Conservation (phyloP, 2,797 vertebrate genomes). For the Garrulus glandarius region DNA sequence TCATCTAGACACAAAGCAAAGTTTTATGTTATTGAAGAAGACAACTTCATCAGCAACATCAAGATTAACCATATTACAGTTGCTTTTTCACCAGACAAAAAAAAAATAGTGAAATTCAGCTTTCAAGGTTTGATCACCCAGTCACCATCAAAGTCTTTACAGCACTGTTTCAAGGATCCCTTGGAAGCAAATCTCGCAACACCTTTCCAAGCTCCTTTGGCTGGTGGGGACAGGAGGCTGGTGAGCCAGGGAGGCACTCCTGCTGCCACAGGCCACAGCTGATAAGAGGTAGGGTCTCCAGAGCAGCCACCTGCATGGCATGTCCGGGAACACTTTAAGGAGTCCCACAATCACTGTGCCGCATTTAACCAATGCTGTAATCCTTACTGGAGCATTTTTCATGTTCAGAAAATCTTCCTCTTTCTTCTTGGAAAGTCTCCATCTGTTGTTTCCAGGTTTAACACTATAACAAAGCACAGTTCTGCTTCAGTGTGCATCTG, state of each 20-base stretch:
- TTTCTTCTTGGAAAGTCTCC: not conserved
- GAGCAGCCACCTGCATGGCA: fast-evolving
- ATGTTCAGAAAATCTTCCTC: not conserved
- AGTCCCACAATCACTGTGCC: not conserved
- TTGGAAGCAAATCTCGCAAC: not conserved
- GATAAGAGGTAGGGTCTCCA: not conserved
- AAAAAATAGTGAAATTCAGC: too few species aligned
- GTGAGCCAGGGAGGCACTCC: not conserved
- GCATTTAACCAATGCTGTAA: not conserved
- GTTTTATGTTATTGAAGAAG: not conserved
- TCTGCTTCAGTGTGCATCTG: fast-evolving
- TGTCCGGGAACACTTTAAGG: not conserved
- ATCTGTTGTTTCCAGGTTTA: not conserved
- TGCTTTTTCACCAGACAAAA: not conserved
- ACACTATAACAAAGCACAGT: not conserved
- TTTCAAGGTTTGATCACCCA: not conserved
- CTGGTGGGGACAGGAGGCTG: not conserved
- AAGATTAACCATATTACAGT: not conserved
- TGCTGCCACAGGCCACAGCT: not conserved
- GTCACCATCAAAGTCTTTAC: not conserved
- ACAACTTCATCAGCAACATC: not conserved
- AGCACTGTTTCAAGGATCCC: not conserved
- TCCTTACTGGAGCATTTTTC: not conserved
- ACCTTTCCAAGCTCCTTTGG: not conserved
- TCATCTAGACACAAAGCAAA: not conserved